Conservation (phyloP, 2,888 invertebrate genomes). For the Reticulitermes lucifugus region DNA sequence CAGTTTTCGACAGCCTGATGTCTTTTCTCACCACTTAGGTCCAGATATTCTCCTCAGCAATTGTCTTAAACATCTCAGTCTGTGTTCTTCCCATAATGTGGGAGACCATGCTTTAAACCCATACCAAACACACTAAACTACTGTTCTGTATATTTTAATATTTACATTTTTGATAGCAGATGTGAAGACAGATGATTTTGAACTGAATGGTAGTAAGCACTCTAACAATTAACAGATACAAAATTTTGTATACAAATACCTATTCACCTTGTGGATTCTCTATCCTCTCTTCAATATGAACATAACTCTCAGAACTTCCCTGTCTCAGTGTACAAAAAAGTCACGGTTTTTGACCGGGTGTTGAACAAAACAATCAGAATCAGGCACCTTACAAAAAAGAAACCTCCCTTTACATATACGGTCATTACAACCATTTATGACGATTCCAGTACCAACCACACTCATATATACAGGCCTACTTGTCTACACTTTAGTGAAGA, state of each 20-base stretch:
- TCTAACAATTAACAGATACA: no score
- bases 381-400: background rate
- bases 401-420: background rate
- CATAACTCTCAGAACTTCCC: background rate
- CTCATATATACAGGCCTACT: constrained; percentile 7
- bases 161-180: no score
- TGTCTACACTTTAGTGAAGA: constrained; percentile 22
- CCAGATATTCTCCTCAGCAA: no score
- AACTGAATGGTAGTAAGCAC: no score
- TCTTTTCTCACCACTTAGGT: no score
- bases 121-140: no score
- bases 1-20: no score
- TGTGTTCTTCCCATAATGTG: no score
- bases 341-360: background rate
- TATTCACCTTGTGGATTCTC: background rate
- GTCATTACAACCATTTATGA: background rate
- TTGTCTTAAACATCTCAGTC: no score
- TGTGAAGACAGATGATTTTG: no score
- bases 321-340: background rate
- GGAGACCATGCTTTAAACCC: no score
- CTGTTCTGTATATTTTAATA: no score
- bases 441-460: constrained; percentile 1
- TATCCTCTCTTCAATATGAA: background rate
- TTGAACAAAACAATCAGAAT: background rate
- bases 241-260: background rate